Conservation (phyloP, 2,113 vertebrate species). For the Saguinus midas region DNA sequence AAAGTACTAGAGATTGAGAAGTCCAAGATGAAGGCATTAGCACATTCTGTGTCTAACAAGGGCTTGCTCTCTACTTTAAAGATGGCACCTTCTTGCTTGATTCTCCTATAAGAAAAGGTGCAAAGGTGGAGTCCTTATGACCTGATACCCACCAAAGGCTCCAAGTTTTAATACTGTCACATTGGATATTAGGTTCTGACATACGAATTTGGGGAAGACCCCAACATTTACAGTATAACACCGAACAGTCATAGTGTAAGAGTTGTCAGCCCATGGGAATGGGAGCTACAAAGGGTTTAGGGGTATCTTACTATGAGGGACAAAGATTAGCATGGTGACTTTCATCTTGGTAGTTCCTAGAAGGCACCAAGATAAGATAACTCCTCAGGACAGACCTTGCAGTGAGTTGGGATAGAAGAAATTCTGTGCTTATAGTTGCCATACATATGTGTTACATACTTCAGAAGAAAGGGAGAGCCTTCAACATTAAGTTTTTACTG, state of each 20-base stretch:
- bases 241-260: background rate
- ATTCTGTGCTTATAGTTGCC: background rate
- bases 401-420: background rate
- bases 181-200: background rate
- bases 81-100: background rate
- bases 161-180: background rate
- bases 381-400: background rate
- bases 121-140: background rate
- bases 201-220: background rate
- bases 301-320: background rate
- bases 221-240: background rate
- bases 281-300: background rate
- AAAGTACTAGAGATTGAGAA: background rate
- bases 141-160: background rate
- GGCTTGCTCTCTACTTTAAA: background rate
- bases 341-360: background rate
- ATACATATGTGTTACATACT: background rate
- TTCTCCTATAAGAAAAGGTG: background rate
- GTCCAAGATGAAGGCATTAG: background rate
- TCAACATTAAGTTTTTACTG: background rate
- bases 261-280: background rate
- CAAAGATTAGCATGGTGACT: background rate
- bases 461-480: constrained; percentile 20
- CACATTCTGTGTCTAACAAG: background rate
- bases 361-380: background rate